phyloP scores from a whole-genome alignment of 2,888 invertebrate species.

The Odiellus spinosus region DNA sequence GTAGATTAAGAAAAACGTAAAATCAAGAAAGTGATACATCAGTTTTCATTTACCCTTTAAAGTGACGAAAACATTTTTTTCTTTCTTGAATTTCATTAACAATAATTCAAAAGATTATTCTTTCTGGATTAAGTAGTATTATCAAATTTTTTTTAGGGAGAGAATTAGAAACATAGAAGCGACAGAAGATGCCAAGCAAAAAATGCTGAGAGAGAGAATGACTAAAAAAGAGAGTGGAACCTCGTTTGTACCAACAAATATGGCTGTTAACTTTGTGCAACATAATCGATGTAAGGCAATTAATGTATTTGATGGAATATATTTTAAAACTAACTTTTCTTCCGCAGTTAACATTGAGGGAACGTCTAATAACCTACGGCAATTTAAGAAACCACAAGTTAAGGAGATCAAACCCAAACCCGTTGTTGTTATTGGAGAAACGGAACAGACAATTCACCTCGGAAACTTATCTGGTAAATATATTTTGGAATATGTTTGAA shows the following conservation, averaged over 20 bases:
- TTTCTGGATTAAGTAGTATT: too few species aligned
- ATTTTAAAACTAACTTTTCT: background rate
- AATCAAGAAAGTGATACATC: too few species aligned
- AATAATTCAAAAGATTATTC: too few species aligned
- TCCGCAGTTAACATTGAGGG: constrained; percentile 67
- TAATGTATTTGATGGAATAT: too few species aligned
- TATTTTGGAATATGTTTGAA: too few species aligned
- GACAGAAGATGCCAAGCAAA: constrained; percentile 94
- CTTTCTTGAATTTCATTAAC: too few species aligned
- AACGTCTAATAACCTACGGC: constrained; percentile 28
- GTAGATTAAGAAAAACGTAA: too few species aligned
- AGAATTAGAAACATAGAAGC: constrained; percentile 98
- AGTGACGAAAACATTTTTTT: too few species aligned
- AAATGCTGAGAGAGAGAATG: constrained; percentile 68
- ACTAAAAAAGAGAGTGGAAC: constrained; percentile 74
- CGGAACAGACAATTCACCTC: background rate
- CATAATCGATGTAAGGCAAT: constrained; percentile 73
- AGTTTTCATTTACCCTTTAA: too few species aligned
- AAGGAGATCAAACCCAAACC: constrained; percentile 7
- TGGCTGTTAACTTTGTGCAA: constrained; percentile 96
- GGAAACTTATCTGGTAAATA: background rate
- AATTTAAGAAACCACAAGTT: background rate
- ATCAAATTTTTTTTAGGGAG: too few species aligned
- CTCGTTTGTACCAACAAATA: constrained; percentile 92
- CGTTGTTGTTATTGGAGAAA: constrained; percentile 13